Percentiles rank a stretch among this genome's conserved stretches.
Conservation (phyloP, 1,140 invertebrate species). For the Drosophila ogumai region DNA sequence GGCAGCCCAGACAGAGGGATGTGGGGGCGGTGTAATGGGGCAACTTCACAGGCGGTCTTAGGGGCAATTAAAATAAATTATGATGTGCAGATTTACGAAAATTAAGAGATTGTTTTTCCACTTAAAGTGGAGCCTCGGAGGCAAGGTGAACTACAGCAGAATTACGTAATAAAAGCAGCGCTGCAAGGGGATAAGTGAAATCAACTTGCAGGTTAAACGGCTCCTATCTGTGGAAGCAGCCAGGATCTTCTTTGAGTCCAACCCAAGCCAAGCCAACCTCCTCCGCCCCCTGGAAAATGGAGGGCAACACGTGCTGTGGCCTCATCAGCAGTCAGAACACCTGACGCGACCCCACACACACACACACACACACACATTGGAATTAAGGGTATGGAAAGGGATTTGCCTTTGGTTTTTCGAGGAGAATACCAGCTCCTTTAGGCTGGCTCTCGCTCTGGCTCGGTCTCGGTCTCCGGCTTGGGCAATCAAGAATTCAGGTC, state of each 20-base stretch:
- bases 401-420: constrained; percentile 56
- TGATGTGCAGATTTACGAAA: constrained; percentile 84
- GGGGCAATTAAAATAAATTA: constrained; percentile 84
- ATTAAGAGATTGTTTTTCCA: constrained; percentile 82
- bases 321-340: constrained; percentile 79
- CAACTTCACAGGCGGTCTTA: constrained; percentile 61
- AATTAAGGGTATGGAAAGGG: constrained; percentile 43
- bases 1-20: constrained; percentile 23
- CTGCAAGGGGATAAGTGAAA: constrained; percentile 78
- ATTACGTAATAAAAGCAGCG: constrained; percentile 61
- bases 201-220: constrained; percentile 79
- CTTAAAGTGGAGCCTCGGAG: constrained; percentile 15
- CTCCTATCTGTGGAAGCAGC: constrained; percentile 32
- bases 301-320: constrained; percentile 64
- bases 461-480: constrained; percentile 16
- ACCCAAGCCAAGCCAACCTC: too few species aligned
- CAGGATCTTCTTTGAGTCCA: constrained; percentile 12
- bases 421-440: constrained; percentile 43
- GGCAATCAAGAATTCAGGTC: constrained; percentile 83
- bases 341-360: constrained; percentile 44
- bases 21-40: constrained; percentile 29
- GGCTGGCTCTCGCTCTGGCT: constrained; percentile 1
- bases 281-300: constrained; percentile 3
- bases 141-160: constrained; percentile 34
- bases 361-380: constrained; percentile 30